Base-by-base conservation (phyloP, 2,797 vertebrate genomes). In the Danionella dracula region DNA sequence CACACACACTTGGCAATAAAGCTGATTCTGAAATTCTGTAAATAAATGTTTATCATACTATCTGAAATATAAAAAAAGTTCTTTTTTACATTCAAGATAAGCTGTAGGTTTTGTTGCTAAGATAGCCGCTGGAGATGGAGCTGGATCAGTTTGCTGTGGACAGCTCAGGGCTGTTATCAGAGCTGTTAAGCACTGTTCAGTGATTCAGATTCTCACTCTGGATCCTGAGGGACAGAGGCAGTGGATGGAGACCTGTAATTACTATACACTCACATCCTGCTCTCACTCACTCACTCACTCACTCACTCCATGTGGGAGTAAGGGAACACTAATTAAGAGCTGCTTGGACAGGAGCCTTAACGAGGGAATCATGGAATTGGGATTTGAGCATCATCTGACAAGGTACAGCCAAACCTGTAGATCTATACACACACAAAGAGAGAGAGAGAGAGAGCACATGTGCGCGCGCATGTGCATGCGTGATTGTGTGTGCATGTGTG, bases 311-410 rank as follows among this genome's bases (percentile, higher is more conserved):
- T 58, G 64, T 68, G 72, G 79, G 78, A 83, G 67, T 51, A 68
- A 85, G 76, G 74, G 73, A 23, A 66, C 13, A 41, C 85, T 80
- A 82, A 79, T 81, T 73, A 62, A 84, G 83, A 84, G 88, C 79
- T 75, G 75, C 81, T 86, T 84, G 85, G 85, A 89, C 86, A 84
- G 82, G 72, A 76, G 80, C 81, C 79, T 84, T 90, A 90, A 91
- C 86, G 83, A 90, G 82, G 82, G 82, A 88, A 91, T 90, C 87
- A 90, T 90, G 80, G 85, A 78, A 84, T 81, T 84, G 86, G 89
- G 87, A 84, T 87, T 82, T 81, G 85, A 81, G 84, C 55, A 42
- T 58, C 64, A 55, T 70, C 65, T 65, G 68, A 79, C 74, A 68
- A 63, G 65, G 62, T 65, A 72, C 60, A 72, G 64, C 51, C 62